Percentiles rank a stretch among this genome's conserved stretches.
Conservation (phyloP, 2,797 vertebrate species). For the Ceryle rudis region DNA sequence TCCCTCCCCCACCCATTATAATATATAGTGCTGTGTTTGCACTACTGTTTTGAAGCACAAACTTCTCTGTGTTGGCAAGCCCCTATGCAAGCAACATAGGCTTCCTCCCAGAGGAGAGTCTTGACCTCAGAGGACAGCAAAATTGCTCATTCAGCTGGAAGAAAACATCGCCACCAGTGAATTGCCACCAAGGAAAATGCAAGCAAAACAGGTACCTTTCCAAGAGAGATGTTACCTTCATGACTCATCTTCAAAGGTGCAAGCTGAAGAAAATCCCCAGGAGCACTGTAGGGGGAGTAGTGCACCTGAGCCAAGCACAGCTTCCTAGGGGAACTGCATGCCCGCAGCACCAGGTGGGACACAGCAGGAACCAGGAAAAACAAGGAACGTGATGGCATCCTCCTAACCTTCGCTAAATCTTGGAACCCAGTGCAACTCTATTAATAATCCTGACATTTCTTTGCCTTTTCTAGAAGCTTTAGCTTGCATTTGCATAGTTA, state of each 20-base stretch:
- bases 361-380: not conserved
- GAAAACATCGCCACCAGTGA: not conserved
- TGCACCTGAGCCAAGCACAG: not conserved
- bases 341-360: not conserved
- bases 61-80: not conserved
- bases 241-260: not conserved
- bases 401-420: not conserved
- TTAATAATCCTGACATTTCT: not conserved
- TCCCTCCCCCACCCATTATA: not conserved
- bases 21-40: not conserved
- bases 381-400: not conserved
- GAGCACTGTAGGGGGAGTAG: not conserved
- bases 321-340: not conserved
- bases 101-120: not conserved
- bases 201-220: not conserved
- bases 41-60: not conserved
- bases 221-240: not conserved
- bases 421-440: not conserved
- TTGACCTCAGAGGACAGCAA: not conserved
- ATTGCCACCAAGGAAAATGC: not conserved
- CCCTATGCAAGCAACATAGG: not conserved
- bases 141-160: not conserved
- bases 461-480: not conserved
- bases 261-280: not conserved
- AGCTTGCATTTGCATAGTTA: not conserved